These are phyloP conservation scores for Peromyscus melanophrys DNA, from an alignment of 2,797 vertebrate genomes.

Conservation along the genomic window DNA sequence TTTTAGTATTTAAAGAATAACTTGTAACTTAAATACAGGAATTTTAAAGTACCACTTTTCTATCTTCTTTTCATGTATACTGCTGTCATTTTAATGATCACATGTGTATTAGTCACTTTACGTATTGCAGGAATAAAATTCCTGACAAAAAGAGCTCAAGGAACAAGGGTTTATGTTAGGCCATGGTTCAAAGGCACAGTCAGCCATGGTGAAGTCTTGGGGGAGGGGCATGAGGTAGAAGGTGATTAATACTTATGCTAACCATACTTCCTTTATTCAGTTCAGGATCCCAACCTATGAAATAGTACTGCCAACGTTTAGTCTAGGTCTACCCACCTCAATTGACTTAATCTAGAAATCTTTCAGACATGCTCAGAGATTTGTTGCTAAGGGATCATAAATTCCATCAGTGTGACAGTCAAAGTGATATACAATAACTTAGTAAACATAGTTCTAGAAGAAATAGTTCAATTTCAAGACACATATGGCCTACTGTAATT, in stretches of 20 bases:
- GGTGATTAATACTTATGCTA: neutral
- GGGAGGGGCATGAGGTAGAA: neutral
- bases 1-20: slow-evolving; percentile 37
- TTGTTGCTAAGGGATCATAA: neutral
- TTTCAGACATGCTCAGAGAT: neutral
- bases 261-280: neutral
- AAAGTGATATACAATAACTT: neutral
- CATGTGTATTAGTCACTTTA: neutral
- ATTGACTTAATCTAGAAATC: neutral
- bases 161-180: neutral
- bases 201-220: neutral
- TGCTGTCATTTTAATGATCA: neutral
- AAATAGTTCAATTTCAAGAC: neutral
- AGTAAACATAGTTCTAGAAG: neutral
- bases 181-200: too few relatives aligned
- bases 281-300: neutral
- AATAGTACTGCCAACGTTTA: neutral
- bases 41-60: slow-evolving; percentile 30
- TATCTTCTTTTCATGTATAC: neutral
- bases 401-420: neutral
- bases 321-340: neutral
- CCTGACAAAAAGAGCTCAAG: neutral
- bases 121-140: neutral
- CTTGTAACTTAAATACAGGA: slow-evolving; percentile 12
- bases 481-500: too few relatives aligned